Percentiles rank a stretch among this genome's conserved stretches.
These are phyloP conservation scores for Amblyornis subalaris DNA, from an alignment of 2,113 vertebrate species.

Conservation along the genomic window DNA sequence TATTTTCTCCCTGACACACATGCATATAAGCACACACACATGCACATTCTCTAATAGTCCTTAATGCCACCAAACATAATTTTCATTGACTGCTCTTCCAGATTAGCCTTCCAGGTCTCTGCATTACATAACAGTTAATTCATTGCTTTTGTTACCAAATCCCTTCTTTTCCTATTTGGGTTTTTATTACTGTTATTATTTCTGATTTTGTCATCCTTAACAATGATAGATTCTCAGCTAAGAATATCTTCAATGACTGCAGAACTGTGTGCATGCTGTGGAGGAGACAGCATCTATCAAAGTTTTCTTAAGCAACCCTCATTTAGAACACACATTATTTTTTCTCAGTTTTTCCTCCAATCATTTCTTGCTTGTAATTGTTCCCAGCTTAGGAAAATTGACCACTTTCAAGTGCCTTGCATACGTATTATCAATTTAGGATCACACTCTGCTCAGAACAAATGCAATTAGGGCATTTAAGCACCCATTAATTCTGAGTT, in stretches of 20 bases:
- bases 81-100: neutral
- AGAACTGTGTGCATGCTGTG: neutral
- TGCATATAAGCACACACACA: neutral
- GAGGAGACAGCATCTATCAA: neutral
- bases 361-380: neutral
- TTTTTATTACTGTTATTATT: constrained; percentile 3
- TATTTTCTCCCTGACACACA: neutral
- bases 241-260: neutral
- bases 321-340: neutral
- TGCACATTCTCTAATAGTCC: neutral
- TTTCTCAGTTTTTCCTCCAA: neutral
- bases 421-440: neutral
- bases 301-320: neutral
- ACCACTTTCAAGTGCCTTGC: neutral
- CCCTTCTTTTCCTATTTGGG: neutral
- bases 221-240: neutral
- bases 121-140: neutral
- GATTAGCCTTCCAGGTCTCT: neutral
- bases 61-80: neutral
- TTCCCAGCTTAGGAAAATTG: neutral
- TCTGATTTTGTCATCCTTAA: neutral
- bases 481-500: constrained; percentile 1
- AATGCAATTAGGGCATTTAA: constrained; percentile 10
- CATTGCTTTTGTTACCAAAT: neutral
- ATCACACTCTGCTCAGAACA: neutral